Percentiles rank a stretch among this genome's conserved stretches.
Evolutionary conservation across 2,888 invertebrate species (phyloP).

Genomic region (Tetragonisca angustula): DNA sequence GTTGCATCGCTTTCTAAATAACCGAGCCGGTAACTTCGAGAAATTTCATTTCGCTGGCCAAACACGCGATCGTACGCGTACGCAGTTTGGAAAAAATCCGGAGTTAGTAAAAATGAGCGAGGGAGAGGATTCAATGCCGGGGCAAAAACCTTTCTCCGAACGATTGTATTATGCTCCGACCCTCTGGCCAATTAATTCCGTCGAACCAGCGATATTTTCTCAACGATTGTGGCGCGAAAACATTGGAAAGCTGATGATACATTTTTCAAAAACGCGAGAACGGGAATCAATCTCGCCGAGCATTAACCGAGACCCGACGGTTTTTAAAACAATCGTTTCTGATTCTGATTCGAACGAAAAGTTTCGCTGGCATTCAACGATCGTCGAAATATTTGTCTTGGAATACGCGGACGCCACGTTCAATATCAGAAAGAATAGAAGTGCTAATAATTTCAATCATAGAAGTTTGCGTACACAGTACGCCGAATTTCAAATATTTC

Average conservation of each 20-base stretch:
- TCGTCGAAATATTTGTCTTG: neutral
- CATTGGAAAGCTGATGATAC: neutral
- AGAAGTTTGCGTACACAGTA: too few relatives aligned
- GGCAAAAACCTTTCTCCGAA: neutral
- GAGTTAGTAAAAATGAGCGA: neutral
- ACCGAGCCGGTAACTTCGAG: slow-evolving; percentile 6
- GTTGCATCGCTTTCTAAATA: slow-evolving; percentile 14
- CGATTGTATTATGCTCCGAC: slow-evolving; percentile 12
- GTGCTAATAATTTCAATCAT: neutral
- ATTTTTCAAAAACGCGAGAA: slow-evolving; percentile 1
- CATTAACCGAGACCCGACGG: neutral
- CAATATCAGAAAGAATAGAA: neutral
- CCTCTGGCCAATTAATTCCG: slow-evolving; percentile 12
- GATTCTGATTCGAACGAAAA: slow-evolving; percentile 7
- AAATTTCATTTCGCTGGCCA: slow-evolving; percentile 17
- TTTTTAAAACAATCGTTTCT: slow-evolving; percentile 6
- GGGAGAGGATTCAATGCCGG: neutral
- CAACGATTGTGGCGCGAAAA: neutral
- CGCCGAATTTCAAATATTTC: too few relatives aligned
- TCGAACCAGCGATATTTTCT: slow-evolving; percentile 25
- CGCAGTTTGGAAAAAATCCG: neutral
- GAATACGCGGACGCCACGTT: neutral
- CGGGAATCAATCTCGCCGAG: neutral
- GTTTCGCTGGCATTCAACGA: neutral
- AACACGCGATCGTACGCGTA: neutral